A percentile compares a stretch with the other conserved stretches of the same genome.
These are phyloP conservation scores for Pocillopora meandrina DNA, from an alignment of 92 coral and sea anemone species.

Conservation along the genomic window DNA sequence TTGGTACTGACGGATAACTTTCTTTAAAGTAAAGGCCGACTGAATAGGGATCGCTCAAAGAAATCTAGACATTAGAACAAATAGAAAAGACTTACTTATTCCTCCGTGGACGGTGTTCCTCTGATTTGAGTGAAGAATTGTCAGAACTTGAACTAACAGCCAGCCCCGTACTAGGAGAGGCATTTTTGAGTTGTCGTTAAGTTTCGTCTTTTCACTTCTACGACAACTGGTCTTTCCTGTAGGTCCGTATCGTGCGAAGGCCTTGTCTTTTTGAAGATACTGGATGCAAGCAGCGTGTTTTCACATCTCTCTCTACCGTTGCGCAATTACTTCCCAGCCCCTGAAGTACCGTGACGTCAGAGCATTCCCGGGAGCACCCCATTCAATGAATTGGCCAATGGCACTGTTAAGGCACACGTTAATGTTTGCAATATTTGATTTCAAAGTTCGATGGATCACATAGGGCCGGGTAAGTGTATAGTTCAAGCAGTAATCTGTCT, in stretches of 20 bases:
- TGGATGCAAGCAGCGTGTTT: background rate
- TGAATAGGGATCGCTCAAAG: background rate
- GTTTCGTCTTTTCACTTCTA: background rate
- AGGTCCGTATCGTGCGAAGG: background rate
- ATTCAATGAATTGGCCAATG: background rate
- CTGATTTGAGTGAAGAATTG: background rate
- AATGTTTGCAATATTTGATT: background rate
- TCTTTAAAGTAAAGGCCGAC: background rate
- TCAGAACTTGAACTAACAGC: conserved; percentile 7
- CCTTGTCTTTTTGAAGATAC: background rate
- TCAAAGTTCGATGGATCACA: background rate
- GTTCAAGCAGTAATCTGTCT: background rate
- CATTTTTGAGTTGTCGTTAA: background rate
- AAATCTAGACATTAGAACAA: background rate
- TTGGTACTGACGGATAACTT: background rate
- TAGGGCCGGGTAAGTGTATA: background rate
- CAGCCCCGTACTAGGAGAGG: background rate
- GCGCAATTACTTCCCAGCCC: background rate
- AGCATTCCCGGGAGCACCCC: background rate
- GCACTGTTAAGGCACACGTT: background rate
- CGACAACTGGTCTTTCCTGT: background rate
- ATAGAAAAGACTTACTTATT: background rate
- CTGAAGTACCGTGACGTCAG: conserved; percentile 14
- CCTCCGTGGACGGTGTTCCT: background rate
- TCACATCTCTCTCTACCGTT: background rate